Base-by-base conservation (phyloP, 2,113 vertebrate genomes). In the Collichthys lucidus region DNA sequence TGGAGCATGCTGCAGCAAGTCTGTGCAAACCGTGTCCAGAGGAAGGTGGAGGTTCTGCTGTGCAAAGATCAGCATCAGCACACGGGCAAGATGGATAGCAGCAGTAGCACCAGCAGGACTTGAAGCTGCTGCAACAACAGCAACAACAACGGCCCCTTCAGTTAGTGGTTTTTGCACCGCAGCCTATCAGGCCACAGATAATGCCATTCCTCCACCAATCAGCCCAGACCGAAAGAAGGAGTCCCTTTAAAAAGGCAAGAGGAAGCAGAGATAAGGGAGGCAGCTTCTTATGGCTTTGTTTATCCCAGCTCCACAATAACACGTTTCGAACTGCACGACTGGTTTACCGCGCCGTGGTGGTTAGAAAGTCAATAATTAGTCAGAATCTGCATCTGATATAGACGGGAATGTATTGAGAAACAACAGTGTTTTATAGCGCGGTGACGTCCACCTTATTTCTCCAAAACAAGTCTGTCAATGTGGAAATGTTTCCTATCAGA, bases 201-300 rank as follows among this genome's bases (percentile, higher is more conserved):
- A 86, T 76, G 68, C 42, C 78, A 79, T 76, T 80, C 63, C 85
- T 87, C 86, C 84, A 82, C 90, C 92, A 92, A 91, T 92, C 89
- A 79, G 70, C 22, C 63, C 19, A 1, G 26, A 49, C 86, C 19
- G 50, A 83, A 83, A 85, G 50, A 83, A 85, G 72, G 79, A 86
- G 75, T 75, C 83, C 83, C 84, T 88, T 85, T 88, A 79, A 86
- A 24, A 76, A 87, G 79, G 61, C 76, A 86, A 64, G 70, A 85
- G 87, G 89, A 86, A 86, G 85, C 56, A 81, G 62, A 85, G 88
- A 92, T 88, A 92, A 92, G 89, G 60, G 67, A 88, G 82, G 79
- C 86, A 79, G 83, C 71, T 86, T 86, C 86, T 89, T 88, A 85
- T 82, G 66, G 91, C 86, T 91, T 91, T 94, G 91, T 94, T 93